A percentile compares a stretch with the other conserved stretches of the same genome.
Conservation (phyloP, 2,888 invertebrate genomes). For the Cetonia aurata region DNA sequence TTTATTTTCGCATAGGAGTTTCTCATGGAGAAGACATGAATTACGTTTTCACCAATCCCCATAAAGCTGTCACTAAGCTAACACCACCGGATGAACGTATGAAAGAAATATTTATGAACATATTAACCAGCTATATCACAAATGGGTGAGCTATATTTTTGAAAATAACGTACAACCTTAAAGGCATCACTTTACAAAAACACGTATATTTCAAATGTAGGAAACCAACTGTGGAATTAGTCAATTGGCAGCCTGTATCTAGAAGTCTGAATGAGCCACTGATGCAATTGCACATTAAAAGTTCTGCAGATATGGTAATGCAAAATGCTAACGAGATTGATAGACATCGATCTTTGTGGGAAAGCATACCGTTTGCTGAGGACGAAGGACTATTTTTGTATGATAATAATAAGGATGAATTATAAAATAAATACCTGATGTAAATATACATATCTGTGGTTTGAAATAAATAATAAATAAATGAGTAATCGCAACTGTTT, state of each 20-base stretch:
- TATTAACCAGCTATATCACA: conserved; percentile 24
- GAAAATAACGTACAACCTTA: too few species aligned
- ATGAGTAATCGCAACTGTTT: too few species aligned
- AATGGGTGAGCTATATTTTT: conserved; percentile 14
- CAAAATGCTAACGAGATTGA: conserved; percentile 18
- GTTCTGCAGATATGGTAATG: conserved; percentile 20
- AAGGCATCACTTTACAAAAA: too few species aligned
- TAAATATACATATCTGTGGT: too few species aligned
- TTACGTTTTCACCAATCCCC: conserved; percentile 40
- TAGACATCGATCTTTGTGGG: conserved; percentile 28
- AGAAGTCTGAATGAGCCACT: conserved; percentile 16
- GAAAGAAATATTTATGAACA: conserved; percentile 39
- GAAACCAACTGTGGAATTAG: conserved; percentile 1
- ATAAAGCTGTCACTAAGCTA: conserved; percentile 13
- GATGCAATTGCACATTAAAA: conserved; percentile 19
- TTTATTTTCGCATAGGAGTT: conserved; percentile 16
- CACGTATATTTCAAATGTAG: background rate
- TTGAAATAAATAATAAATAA: too few species aligned
- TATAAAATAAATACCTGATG: conserved; percentile 5
- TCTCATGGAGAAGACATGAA: conserved; percentile 42
- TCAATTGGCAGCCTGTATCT: conserved; percentile 15
- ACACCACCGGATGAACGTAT: conserved; percentile 32
- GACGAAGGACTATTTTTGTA: conserved; percentile 26
- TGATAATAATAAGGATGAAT: conserved; percentile 26
- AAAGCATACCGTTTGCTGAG: conserved; percentile 30